Percentiles rank a stretch among this genome's conserved stretches.
Conservation (phyloP, 2,113 vertebrate species). For the Scortum barcoo region DNA sequence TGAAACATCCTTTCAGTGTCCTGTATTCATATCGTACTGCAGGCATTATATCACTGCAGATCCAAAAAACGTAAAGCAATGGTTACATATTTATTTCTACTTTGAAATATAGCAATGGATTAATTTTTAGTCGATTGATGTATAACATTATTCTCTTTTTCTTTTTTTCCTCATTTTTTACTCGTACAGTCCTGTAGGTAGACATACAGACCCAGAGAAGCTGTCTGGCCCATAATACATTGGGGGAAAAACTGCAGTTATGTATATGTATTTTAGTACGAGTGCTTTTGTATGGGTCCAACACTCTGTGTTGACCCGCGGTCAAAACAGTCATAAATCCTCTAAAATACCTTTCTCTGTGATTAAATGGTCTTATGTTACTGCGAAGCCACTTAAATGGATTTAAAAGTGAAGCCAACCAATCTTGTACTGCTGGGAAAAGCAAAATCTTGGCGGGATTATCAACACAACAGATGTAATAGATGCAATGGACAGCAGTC, state of each 20-base stretch:
- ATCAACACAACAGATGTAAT: conserved; percentile 50
- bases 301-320: conserved; percentile 41
- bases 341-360: conserved; percentile 67
- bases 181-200: neutral
- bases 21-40: neutral
- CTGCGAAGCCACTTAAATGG: conserved; percentile 59
- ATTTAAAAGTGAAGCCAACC: conserved; percentile 58
- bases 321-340: conserved; percentile 64
- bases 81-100: neutral
- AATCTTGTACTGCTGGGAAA: conserved; percentile 30
- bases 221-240: conserved; percentile 11
- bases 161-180: conserved; percentile 31
- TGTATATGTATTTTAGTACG: conserved; percentile 44
- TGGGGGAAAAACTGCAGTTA: conserved; percentile 11
- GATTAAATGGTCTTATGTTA: conserved; percentile 68
- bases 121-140: neutral
- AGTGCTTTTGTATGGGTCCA: conserved; percentile 45
- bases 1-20: neutral
- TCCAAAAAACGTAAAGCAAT: neutral
- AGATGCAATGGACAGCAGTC: conserved; percentile 30
- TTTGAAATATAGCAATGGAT: neutral
- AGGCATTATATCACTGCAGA: neutral
- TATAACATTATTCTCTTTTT: neutral
- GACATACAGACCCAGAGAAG: neutral
- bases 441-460: conserved; percentile 46